Base-by-base conservation (phyloP, 2,113 vertebrate genomes). In the Melanerpes formicivorus region DNA sequence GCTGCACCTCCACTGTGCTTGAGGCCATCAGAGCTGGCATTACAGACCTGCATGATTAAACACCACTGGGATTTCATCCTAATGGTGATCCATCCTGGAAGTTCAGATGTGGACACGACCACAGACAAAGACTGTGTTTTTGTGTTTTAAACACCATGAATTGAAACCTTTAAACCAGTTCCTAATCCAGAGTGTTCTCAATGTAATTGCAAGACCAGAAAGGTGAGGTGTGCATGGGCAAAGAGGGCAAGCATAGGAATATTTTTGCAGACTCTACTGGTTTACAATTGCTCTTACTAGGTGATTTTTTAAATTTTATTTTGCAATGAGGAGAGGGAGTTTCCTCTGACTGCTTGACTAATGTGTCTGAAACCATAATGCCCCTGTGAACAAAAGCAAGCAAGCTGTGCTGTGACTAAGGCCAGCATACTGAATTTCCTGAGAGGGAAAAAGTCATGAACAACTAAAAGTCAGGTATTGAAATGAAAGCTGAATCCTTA, bases 161-260 rank as follows among this genome's bases (percentile, higher is more conserved):
- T 29, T 52, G 34, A 80, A 91, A 77, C 58, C 25, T 86, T 91
- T 64, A 64, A 90, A 87, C 50, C 27, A 66, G 18, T 40, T 90
- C 17, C 54, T 40, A 23, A 82, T 89, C 87, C 82, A 93, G 89
- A 93, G 81, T 2, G 0, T 42, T 85, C 67, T 52, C 30, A 5
- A 22, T 74, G 71, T 77, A 90, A 89, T 88, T 83, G 27, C 18
- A 80, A 65, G 79, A 64, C 62, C 44, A 85, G 69, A 92, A 84
- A 55, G 44, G 32, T 46, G 62, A 92, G 54, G 48, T 90, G 73
- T 29, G 66, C 72, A 90, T 2, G 3, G 63, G 62, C 56, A 71
- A 74, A 66, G 30, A 60, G 17, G 75, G 79, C 70, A 88, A 91
- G 46, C 88, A 66, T 5, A 74, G 11, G 37, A 82, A 63, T 67